Evolutionary conservation across 2,113 vertebrate genomes (phyloP).

Genomic region (Cyphomyrus discorhynchus): DNA sequence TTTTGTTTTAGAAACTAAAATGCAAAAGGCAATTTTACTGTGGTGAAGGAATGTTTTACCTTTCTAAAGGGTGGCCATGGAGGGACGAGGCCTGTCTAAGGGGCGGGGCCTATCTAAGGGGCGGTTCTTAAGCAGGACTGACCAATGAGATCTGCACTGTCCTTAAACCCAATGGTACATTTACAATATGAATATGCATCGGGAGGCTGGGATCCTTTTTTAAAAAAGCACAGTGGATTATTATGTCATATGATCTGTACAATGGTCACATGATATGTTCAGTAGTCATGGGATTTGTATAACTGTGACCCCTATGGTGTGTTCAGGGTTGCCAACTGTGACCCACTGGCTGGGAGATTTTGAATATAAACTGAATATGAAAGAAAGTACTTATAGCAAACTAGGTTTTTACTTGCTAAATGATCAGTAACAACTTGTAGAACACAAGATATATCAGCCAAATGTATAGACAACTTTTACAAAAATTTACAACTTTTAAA

Average conservation of each 20-base stretch:
- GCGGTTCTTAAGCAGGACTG: background rate
- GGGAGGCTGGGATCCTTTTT: slow-evolving; percentile 18
- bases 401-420: background rate
- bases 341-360: background rate
- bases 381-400: background rate
- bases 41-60: slow-evolving; percentile 25
- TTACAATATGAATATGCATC: slow-evolving; percentile 21
- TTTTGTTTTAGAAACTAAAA: slow-evolving; percentile 40
- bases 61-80: background rate
- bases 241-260: background rate
- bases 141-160: background rate
- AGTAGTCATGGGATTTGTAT: background rate
- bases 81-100: background rate
- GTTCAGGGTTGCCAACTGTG: slow-evolving; percentile 11
- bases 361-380: background rate
- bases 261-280: slow-evolving; percentile 12
- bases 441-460: background rate
- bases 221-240: slow-evolving; percentile 22
- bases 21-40: slow-evolving; percentile 30
- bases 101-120: too few species aligned
- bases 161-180: background rate
- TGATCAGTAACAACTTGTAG: background rate
- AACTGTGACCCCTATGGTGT: background rate
- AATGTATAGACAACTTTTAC: background rate
- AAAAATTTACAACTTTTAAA: background rate